Evolutionary conservation across 2,797 vertebrate genomes (phyloP), one percentile per base, ranked within the genome.

Genomic region (Pseudomugil tenellus): DNA sequence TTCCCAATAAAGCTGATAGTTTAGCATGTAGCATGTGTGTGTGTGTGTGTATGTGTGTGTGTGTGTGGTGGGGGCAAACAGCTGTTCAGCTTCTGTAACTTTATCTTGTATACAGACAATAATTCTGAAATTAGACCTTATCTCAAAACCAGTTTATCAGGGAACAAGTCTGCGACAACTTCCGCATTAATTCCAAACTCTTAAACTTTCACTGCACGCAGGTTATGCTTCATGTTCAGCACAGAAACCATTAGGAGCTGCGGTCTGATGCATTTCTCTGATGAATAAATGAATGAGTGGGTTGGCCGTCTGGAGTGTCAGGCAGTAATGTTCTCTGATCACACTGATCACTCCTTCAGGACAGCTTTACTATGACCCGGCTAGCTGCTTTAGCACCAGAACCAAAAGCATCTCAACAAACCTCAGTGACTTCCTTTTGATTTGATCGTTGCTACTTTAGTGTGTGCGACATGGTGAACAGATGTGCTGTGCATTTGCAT

Each of bases 221-320:
- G 51, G 6, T 31, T 28, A 51, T 34, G 13, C 51, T 56, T 16
- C 13, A 21, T 4, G 11, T 49, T 68, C 43, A 31, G 23, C 21
- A 53, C 35, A 62, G 28, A 65, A 37, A 35, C 0, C 34, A 58
- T 67, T 0, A 35, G 48, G 74, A 85, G 80, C 62, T 71, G 35
- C 16, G 55, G 60, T 64, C 55, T 64, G 49, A 64, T 49, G 64
- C 59, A 52, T 66, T 56, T 43, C 16, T 52, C 48, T 83, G 82
- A 88, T 91, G 39, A 89, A 91, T 90, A 82, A 88, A 89, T 90
- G 23, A 89, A 86, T 59, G 74, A 84, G 72, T 4, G 41, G 10
- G 57, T 16, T 43, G 9, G 25, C 23, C 5, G 2, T 53, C 53
- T n/a, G 4, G 39, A 23, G 79, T 49, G 68, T 67, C 12, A 0